A percentile compares a stretch with the other conserved stretches of the same genome.
These are phyloP conservation scores for Chiloscyllium punctatum DNA, from an alignment of 2,797 vertebrate genomes.

Conservation along the genomic window DNA sequence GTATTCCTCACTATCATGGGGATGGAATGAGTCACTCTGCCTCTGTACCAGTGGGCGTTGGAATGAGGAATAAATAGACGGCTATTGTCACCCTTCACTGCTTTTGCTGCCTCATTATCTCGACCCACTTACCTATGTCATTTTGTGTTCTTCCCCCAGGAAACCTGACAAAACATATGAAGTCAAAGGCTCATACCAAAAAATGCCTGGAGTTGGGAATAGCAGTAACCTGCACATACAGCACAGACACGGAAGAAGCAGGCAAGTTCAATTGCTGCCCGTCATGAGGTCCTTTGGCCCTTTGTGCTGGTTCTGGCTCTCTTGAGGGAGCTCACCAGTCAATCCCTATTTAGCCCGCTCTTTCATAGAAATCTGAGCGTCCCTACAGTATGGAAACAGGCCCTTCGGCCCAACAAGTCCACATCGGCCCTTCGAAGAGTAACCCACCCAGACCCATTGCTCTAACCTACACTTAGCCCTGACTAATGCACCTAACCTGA, in stretches of 20 bases:
- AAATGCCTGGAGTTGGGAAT: conserved; percentile 97
- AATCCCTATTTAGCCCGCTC: background rate
- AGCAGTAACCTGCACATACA: conserved; percentile 89
- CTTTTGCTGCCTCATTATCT: background rate
- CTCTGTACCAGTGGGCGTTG: background rate
- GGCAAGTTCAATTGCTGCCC: conserved; percentile 55
- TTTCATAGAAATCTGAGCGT: no score
- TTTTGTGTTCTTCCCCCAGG: conserved; percentile 56
- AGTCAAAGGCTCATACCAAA: conserved; percentile 99
- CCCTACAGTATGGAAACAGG: no score
- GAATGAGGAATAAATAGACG: background rate
- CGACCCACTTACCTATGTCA: background rate
- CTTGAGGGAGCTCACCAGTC: background rate
- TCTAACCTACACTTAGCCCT: no score
- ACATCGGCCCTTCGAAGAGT: no score
- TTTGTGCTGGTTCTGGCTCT: background rate
- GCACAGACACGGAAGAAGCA: conserved; percentile 81
- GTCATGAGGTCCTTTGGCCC: background rate
- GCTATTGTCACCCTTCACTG: background rate
- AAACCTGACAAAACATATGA: conserved; percentile 99
- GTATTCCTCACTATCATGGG: background rate
- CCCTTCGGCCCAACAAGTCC: no score
- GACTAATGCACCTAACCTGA: no score
- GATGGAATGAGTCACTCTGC: background rate
- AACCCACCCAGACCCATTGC: no score